Evolutionary conservation across 2,113 vertebrate species (phyloP).

Genomic region (Cynopterus brachyotis): DNA sequence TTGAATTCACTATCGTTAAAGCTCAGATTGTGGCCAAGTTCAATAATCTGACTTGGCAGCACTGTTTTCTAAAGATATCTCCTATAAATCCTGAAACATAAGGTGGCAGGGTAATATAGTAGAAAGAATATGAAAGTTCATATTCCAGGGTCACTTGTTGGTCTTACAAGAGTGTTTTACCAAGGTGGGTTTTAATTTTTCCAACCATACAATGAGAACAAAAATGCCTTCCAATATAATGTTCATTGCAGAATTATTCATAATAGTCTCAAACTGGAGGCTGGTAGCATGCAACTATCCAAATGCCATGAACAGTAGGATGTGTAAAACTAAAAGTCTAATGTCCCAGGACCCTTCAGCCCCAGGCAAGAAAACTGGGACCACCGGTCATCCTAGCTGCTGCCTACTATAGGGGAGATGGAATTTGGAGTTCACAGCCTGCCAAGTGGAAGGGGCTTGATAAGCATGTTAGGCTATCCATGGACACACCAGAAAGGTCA

Average conservation of each 20-base stretch:
- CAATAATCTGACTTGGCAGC: neutral
- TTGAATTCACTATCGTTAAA: neutral
- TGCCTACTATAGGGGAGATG: neutral
- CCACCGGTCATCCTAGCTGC: neutral
- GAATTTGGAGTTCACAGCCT: neutral
- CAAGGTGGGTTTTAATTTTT: neutral
- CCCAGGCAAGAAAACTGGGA: neutral
- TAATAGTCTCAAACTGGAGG: neutral
- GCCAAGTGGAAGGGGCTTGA: neutral
- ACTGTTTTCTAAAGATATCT: neutral
- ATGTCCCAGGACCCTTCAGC: neutral
- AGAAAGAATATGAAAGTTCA: neutral
- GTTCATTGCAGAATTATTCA: conserved; percentile 6
- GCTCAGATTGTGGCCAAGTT: neutral
- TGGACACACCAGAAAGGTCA: neutral
- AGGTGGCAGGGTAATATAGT: no score
- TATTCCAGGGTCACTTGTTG: conserved; percentile 1
- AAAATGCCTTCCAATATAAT: neutral
- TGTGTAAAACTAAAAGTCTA: neutral
- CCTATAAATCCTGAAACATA: neutral
- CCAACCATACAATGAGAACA: neutral
- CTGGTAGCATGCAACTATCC: neutral
- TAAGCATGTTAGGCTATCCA: neutral
- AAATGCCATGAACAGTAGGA: neutral
- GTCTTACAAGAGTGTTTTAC: neutral